phyloP scores from a whole-genome alignment of 1,140 invertebrate genomes.

The Thaumatotibia leucotreta region DNA sequence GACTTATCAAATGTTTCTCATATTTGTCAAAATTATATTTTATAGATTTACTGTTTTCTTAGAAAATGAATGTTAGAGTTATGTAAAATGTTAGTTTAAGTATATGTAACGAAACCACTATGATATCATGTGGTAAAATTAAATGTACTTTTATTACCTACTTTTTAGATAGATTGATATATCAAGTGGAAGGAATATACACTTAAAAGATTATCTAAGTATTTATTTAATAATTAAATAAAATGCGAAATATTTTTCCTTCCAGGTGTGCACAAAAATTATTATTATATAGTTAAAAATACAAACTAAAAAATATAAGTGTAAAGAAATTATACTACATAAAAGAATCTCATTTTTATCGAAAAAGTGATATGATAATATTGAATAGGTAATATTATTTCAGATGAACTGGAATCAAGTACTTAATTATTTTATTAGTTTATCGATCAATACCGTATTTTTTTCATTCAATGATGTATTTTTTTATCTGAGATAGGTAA shows the following conservation, averaged over 20 bases:
- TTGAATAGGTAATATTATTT: neutral
- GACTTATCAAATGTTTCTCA: neutral
- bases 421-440: too few relatives aligned
- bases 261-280: neutral
- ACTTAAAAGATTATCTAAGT: neutral
- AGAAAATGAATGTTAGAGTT: constrained; percentile 9
- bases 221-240: neutral
- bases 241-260: neutral
- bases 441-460: too few relatives aligned
- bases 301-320: too few relatives aligned
- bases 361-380: neutral
- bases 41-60: constrained; percentile 1
- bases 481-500: too few relatives aligned
- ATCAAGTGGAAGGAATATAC: neutral
- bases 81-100: constrained; percentile 3
- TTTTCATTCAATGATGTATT: too few relatives aligned
- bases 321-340: neutral
- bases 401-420: too few relatives aligned
- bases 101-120: neutral
- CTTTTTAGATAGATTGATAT: neutral
- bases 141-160: neutral
- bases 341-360: neutral
- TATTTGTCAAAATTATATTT: neutral
- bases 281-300: neutral
- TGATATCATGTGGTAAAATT: neutral